phyloP scores from a whole-genome alignment of 2,888 invertebrate species.

The Ophonus ardosiacus region DNA sequence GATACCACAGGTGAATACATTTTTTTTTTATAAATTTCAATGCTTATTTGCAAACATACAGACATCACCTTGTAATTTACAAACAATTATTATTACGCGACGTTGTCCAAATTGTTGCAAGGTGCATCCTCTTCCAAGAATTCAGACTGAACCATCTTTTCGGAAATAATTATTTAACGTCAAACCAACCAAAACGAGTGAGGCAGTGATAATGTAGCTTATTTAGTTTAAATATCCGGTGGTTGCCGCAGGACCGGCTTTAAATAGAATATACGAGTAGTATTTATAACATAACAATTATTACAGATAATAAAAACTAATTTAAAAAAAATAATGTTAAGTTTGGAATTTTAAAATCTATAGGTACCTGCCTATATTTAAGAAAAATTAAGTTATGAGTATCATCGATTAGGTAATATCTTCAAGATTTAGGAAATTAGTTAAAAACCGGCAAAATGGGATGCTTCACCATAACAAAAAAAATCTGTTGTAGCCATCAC shows the following conservation, averaged over 20 bases:
- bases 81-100: conserved; percentile 11
- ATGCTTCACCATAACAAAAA: too few species aligned
- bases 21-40: conserved; percentile 16
- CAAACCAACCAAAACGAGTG: background rate
- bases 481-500: too few species aligned
- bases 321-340: too few species aligned
- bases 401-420: too few species aligned
- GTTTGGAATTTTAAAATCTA: too few species aligned
- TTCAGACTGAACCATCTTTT: conserved; percentile 19
- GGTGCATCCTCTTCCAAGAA: conserved; percentile 41
- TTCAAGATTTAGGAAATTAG: too few species aligned
- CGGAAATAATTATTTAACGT: conserved; percentile 38
- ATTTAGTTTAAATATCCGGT: conserved; percentile 49
- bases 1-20: conserved; percentile 1
- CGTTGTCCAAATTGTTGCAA: conserved; percentile 5
- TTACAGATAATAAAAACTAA: too few species aligned
- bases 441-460: too few species aligned
- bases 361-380: too few species aligned
- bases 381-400: too few species aligned
- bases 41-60: conserved; percentile 1
- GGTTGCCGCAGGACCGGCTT: background rate
- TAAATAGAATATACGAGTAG: background rate
- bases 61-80: conserved; percentile 19
- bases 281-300: too few species aligned
- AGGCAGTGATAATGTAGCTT: conserved; percentile 25